A percentile compares a stretch with the other conserved stretches of the same genome.
These are phyloP conservation scores for Mercenaria mercenaria DNA, from an alignment of 1,140 invertebrate genomes.

Conservation along the genomic window DNA sequence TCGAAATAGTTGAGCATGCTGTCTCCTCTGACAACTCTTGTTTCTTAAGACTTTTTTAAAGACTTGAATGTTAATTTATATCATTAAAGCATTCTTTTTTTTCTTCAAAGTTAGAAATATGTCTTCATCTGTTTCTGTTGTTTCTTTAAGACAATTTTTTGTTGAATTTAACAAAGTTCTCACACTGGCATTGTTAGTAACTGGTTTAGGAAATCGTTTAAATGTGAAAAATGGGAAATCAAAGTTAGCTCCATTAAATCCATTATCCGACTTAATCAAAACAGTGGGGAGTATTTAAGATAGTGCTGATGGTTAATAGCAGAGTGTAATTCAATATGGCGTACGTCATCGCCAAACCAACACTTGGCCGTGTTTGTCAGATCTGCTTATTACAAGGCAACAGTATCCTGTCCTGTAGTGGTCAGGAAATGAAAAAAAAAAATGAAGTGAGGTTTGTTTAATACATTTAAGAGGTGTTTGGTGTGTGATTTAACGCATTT, in stretches of 20 bases:
- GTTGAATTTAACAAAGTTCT: slow-evolving; percentile 1
- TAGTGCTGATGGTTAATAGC: background rate
- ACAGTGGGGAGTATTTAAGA: slow-evolving; percentile 24
- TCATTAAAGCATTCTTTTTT: too few species aligned
- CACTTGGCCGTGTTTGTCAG: background rate
- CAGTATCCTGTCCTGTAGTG: background rate
- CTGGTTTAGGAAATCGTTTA: slow-evolving; percentile 1
- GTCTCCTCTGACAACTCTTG: too few species aligned
- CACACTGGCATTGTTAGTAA: background rate
- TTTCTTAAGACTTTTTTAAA: too few species aligned
- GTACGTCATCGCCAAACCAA: background rate
- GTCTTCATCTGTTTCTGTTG: background rate
- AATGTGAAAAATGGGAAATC: slow-evolving; percentile 38
- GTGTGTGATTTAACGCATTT: too few species aligned
- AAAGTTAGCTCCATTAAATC: slow-evolving; percentile 13
- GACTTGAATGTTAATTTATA: too few species aligned
- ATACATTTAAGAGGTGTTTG: too few species aligned
- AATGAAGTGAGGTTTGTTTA: too few species aligned
- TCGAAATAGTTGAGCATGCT: too few species aligned
- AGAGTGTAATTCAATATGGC: slow-evolving; percentile 3
- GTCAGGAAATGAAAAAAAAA: background rate
- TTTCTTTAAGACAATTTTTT: background rate
- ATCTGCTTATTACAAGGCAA: background rate
- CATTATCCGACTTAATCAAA: background rate
- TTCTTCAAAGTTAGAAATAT: background rate